Conservation (phyloP, 2,888 invertebrate species). For the Melitaea athalia region DNA sequence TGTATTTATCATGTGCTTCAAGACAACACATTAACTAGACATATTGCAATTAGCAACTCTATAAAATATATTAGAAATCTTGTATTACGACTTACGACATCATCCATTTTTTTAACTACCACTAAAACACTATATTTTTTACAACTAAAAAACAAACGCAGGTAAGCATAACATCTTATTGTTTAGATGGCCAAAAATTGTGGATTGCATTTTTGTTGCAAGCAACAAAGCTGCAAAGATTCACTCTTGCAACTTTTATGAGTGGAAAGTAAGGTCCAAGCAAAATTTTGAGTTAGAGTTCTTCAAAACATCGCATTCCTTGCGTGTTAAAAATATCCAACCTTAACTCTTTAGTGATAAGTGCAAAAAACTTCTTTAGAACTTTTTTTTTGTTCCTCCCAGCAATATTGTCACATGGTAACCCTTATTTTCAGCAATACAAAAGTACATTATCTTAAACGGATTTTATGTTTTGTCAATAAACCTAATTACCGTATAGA, state of each 20-base stretch:
- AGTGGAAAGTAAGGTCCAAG: constrained; percentile 60
- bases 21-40: no score
- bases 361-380: constrained; percentile 12
- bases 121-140: not conserved
- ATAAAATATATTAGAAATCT: no score
- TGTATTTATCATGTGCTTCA: no score
- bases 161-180: constrained; percentile 27
- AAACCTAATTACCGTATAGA: constrained; percentile 45
- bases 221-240: constrained; percentile 50
- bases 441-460: constrained; percentile 17
- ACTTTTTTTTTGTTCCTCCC: not conserved
- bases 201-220: constrained; percentile 41
- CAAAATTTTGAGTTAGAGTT: constrained; percentile 40
- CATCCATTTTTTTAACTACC: no score
- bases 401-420: constrained; percentile 16
- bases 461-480: constrained; percentile 59
- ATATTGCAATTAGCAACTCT: no score
- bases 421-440: constrained; percentile 19
- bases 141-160: constrained; percentile 15
- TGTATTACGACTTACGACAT: no score
- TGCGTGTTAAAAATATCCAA: constrained; percentile 1
- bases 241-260: constrained; percentile 50
- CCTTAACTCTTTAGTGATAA: not conserved
- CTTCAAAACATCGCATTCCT: not conserved
- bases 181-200: constrained; percentile 20